Conservation (phyloP, 2,113 vertebrate genomes). For the Cairina moschata region DNA sequence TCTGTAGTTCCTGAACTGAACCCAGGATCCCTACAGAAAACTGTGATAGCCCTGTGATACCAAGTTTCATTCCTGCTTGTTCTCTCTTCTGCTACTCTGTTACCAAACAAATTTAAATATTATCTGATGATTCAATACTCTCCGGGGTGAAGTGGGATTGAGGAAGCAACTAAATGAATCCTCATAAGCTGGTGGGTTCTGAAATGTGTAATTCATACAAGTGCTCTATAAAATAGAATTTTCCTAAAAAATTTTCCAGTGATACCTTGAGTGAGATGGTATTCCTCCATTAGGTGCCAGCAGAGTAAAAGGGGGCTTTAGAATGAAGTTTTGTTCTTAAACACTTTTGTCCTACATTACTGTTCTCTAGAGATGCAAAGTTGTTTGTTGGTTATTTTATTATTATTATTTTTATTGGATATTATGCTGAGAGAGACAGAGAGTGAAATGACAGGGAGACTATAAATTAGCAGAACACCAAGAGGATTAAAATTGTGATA, state of each 20-base stretch:
- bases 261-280: not conserved
- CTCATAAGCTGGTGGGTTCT: not conserved
- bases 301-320: not conserved
- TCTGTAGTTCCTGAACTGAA: not conserved
- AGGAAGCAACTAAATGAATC: not conserved
- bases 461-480: not conserved
- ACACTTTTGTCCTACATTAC: not conserved
- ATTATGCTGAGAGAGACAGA: not conserved
- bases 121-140: not conserved
- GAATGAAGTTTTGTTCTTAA: not conserved
- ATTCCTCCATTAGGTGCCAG: not conserved
- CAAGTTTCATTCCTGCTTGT: not conserved
- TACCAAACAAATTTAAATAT: not conserved
- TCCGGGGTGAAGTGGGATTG: not conserved
- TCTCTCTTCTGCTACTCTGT: not conserved
- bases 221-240: not conserved
- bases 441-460: not conserved
- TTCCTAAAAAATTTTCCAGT: not conserved
- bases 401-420: not conserved
- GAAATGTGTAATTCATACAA: not conserved
- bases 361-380: not conserved
- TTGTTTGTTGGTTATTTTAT: too few species aligned
- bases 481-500: not conserved
- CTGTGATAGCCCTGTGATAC: not conserved
- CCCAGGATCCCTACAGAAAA: not conserved